Percentiles rank a stretch among this genome's conserved stretches.
Evolutionary conservation across 2,797 vertebrate genomes (phyloP).

Genomic region (Orestias chungarensis): DNA sequence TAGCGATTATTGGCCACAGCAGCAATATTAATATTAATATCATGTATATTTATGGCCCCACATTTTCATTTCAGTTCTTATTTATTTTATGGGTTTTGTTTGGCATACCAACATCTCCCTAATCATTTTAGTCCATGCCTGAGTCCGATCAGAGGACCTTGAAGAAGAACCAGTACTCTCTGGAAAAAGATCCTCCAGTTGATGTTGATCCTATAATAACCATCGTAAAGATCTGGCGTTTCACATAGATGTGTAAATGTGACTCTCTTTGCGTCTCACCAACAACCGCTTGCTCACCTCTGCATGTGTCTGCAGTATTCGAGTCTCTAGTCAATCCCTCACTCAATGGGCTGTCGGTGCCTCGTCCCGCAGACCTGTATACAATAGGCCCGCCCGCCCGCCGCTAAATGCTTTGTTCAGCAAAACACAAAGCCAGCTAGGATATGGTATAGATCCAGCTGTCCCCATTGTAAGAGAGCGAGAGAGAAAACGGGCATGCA

Average conservation of each 20-base stretch:
- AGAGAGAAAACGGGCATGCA: slow-evolving; percentile 62
- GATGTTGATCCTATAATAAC: slow-evolving; percentile 22
- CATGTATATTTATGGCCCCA: too few species aligned
- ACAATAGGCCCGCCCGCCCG: slow-evolving; percentile 66
- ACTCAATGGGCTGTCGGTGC: slow-evolving; percentile 59
- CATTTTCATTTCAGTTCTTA: too few species aligned
- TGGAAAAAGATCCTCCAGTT: not conserved
- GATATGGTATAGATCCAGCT: slow-evolving; percentile 77
- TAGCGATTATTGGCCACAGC: too few species aligned
- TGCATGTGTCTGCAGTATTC: slow-evolving; percentile 41
- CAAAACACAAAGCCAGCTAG: slow-evolving; percentile 75
- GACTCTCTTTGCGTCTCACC: slow-evolving; percentile 6
- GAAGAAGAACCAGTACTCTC: not conserved
- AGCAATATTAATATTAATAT: too few species aligned
- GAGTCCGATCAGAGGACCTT: not conserved
- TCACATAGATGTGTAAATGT: not conserved
- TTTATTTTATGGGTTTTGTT: not conserved
- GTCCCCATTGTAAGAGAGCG: slow-evolving; percentile 69
- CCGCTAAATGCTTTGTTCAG: slow-evolving; percentile 80
- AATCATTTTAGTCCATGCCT: not conserved
- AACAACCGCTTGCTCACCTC: slow-evolving; percentile 14
- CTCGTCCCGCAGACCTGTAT: slow-evolving; percentile 69
- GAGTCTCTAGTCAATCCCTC: slow-evolving; percentile 48
- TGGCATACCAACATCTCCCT: not conserved
- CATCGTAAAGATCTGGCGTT: not conserved